Evolutionary conservation across 1,140 invertebrate genomes (phyloP), one percentile per base, ranked within the genome.

Genomic region (Dufourea novaeangliae): DNA sequence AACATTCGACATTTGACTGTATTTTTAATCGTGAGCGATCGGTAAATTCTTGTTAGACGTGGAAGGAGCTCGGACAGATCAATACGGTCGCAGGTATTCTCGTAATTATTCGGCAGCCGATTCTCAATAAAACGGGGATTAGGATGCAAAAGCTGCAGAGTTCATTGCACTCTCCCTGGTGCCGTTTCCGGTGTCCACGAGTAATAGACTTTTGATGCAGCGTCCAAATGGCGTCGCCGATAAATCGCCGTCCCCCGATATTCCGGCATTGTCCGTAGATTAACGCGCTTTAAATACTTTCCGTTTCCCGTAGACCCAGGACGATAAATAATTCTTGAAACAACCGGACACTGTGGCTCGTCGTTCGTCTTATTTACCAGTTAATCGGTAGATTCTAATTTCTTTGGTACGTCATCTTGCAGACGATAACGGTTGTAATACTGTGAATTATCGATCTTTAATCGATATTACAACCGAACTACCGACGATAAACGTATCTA

Each of bases 301-400:
- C 62, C 61, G 27, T 57, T 57, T 44, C 17, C 11, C 20, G 34
- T 29, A 8, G 2, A 11, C 17, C 8, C 8, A n/a, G n/a, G n/a
- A 20, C 20, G 7, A 57, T 62, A 41, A 70, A 69, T 76, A 52
- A 76, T 50, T 17, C 22, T n/a, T n/a, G 46, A 7, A 37, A 39
- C 56, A 39, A 32, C 52, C 22, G 56, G 64, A n/a, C 14, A 37
- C 14, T 34, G 64, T 10, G 37, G 54, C 39, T 76, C 78, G 80
- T 76, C 78, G 80, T 78, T 78, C 72, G 78, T 86, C 80, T 86
- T 85, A 84, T 79, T 76, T 76, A 80, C 74, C 63, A 67, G 56
- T 27, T 20, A 57, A 66, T 44, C 73, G 69, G 79, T 79, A 32
- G 62, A 77, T 72, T 69, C 59, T 80, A 70, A 82, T 86, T 86